Conservation (phyloP, 2,113 vertebrate genomes). For the Aleadryas rufinucha region DNA sequence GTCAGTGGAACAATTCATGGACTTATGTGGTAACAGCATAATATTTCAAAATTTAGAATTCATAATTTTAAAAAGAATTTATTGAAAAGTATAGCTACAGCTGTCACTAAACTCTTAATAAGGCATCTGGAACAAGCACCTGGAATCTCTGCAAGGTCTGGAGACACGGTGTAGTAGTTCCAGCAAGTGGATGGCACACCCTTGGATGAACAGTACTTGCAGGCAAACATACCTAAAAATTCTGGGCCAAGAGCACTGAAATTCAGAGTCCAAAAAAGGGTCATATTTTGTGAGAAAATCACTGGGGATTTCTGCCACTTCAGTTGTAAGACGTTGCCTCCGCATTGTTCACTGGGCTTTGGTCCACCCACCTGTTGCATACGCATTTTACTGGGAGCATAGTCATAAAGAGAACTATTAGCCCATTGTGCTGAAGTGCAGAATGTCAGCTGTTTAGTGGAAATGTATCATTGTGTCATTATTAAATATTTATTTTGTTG, state of each 20-base stretch:
- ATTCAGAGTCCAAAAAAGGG: background rate
- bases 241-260: background rate
- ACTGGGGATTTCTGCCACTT: background rate
- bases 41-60: background rate
- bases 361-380: background rate
- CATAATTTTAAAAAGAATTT: background rate
- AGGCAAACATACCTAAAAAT: background rate
- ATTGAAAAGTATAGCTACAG: background rate
- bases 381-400: background rate
- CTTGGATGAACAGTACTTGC: background rate
- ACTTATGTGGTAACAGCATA: background rate
- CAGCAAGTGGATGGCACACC: background rate
- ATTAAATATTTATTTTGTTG: slow-evolving; percentile 36
- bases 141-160: background rate
- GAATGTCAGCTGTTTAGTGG: slow-evolving; percentile 5
- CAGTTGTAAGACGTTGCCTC: background rate
- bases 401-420: background rate
- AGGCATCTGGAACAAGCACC: background rate
- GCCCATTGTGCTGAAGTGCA: background rate
- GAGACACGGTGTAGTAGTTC: background rate
- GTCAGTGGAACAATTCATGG: background rate
- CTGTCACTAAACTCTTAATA: background rate
- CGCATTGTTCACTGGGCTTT: background rate
- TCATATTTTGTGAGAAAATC: background rate
- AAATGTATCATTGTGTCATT: slow-evolving; percentile 2